Evolutionary conservation across 2,888 invertebrate genomes (phyloP).

Genomic region (Cantharis flavilabris): DNA sequence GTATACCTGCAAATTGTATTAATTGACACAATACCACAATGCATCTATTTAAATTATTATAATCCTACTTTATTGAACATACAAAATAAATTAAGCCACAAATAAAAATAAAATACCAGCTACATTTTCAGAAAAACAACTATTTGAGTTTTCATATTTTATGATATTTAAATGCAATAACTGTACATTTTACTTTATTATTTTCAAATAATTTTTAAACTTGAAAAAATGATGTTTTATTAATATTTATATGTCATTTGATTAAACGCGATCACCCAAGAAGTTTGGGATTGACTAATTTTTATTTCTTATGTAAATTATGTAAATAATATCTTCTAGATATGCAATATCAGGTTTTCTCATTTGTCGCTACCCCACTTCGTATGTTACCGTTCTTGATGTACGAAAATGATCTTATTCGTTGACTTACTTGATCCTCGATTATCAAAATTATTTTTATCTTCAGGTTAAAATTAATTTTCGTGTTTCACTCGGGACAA

Average conservation of each 20-base stretch:
- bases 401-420: neutral
- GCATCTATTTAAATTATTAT: conserved; percentile 34
- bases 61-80: conserved; percentile 38
- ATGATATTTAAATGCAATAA: neutral
- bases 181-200: neutral
- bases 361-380: neutral
- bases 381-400: neutral
- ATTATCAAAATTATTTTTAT: neutral
- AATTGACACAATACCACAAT: conserved; percentile 39
- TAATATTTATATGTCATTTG: neutral
- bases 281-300: neutral
- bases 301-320: neutral
- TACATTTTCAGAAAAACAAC: neutral
- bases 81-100: conserved; percentile 13
- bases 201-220: neutral
- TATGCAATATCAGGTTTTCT: neutral
- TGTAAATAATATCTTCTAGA: neutral
- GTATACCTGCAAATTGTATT: conserved; percentile 40
- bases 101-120: neutral
- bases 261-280: neutral
- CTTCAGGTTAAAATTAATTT: neutral
- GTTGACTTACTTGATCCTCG: neutral
- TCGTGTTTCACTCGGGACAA: neutral
- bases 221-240: neutral
- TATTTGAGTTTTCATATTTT: neutral